Conservation (phyloP, 2,888 invertebrate species). For the Brenthis hecate region DNA sequence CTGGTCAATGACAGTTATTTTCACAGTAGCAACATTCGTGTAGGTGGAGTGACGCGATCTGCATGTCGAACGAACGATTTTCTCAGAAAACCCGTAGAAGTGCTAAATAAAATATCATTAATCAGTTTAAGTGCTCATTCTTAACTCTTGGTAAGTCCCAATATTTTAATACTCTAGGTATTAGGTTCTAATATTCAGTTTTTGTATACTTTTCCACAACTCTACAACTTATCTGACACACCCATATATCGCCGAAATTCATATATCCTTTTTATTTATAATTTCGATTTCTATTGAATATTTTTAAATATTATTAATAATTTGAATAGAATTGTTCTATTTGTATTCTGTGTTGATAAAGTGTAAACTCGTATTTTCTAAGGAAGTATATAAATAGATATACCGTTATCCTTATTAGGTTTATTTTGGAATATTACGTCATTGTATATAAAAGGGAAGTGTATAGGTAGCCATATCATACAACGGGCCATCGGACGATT, state of each 20-base stretch:
- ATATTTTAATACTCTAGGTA: neutral
- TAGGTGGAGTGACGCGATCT: slow-evolving; percentile 60
- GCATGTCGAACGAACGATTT: slow-evolving; percentile 69
- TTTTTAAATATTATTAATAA: neutral
- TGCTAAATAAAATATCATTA: slow-evolving; percentile 44
- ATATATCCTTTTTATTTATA: slow-evolving; percentile 41
- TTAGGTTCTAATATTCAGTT: neutral
- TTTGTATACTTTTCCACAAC: neutral
- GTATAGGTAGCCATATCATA: slow-evolving; percentile 38
- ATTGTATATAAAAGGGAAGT: slow-evolving; percentile 58
- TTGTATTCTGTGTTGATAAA: neutral
- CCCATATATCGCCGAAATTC: slow-evolving; percentile 67
- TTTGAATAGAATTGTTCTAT: neutral
- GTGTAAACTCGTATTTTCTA: neutral
- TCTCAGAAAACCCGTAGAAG: slow-evolving; percentile 51
- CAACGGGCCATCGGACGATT: slow-evolving; percentile 45
- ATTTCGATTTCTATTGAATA: neutral
- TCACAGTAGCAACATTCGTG: slow-evolving; percentile 45
- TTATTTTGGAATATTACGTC: slow-evolving; percentile 82
- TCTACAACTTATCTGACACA: slow-evolving; percentile 62
- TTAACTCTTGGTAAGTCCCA: slow-evolving; percentile 50
- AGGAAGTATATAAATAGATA: slow-evolving; percentile 20
- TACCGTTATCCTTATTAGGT: slow-evolving; percentile 70
- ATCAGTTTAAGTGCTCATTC: slow-evolving; percentile 28
- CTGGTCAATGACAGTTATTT: neutral